Percentiles rank a stretch among this genome's conserved stretches.
phyloP scores from a whole-genome alignment of 2,113 vertebrate species.

The Papio anubis region DNA sequence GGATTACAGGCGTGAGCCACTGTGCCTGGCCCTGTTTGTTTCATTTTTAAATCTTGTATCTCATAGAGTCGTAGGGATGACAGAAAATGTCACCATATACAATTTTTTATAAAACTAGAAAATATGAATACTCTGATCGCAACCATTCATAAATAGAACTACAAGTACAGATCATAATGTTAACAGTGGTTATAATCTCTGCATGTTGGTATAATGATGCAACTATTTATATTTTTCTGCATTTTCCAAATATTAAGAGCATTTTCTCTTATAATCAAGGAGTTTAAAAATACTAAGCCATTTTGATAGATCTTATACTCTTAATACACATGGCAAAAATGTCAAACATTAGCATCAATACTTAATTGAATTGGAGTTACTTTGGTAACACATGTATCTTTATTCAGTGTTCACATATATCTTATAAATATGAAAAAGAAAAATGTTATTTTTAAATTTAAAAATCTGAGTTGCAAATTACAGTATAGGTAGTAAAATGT shows the following conservation, averaged over 20 bases:
- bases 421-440: not conserved
- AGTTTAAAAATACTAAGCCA: not conserved
- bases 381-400: not conserved
- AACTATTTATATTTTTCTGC: not conserved
- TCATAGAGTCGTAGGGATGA: not conserved
- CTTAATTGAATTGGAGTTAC: not conserved
- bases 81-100: constrained; percentile 1
- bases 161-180: not conserved
- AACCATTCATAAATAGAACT: not conserved
- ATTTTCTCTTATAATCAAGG: not conserved
- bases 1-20: no score
- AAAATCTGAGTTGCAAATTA: not conserved
- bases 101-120: not conserved
- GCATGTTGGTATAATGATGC: not conserved
- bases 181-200: not conserved
- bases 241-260: not conserved
- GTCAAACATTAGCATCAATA: not conserved
- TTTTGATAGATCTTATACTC: not conserved
- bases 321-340: not conserved
- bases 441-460: not conserved
- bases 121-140: not conserved
- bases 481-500: not conserved
- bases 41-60: not conserved
- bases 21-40: no score
- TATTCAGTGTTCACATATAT: not conserved